Evolutionary conservation across 2,113 vertebrate species (phyloP).

Genomic region (Campylorhamphus procurvoides): DNA sequence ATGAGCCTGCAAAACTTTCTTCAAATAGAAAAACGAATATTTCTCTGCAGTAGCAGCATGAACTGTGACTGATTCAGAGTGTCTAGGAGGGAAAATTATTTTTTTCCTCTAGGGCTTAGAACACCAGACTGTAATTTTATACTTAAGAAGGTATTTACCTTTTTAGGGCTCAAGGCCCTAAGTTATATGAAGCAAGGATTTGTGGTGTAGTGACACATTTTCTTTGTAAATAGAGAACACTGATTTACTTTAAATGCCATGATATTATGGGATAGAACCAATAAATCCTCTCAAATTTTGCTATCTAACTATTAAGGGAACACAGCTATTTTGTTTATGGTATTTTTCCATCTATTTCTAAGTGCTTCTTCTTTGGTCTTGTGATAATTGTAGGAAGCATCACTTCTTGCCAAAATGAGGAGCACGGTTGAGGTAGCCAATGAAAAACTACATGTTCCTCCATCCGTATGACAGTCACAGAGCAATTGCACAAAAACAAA

Average conservation of each 20-base stretch:
- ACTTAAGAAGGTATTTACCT: neutral
- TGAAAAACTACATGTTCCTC: neutral
- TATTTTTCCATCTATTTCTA: neutral
- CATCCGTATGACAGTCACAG: neutral
- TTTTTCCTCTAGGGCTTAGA: neutral
- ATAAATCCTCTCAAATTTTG: neutral
- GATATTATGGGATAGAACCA: neutral
- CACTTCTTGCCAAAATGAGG: neutral
- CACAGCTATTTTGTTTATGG: neutral
- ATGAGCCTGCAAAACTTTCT: neutral
- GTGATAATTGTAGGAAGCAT: neutral
- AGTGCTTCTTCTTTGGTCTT: neutral
- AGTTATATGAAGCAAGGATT: neutral
- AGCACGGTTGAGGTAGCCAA: rapidly evolving
- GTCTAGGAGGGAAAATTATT: neutral
- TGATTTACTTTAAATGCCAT: neutral
- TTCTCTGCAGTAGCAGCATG: neutral
- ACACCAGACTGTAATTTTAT: neutral
- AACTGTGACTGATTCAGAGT: neutral
- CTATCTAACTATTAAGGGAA: neutral
- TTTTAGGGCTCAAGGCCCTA: neutral
- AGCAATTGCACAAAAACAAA: neutral
- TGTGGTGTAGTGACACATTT: neutral
- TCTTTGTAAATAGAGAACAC: neutral
- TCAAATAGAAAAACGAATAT: rapidly evolving